Conservation (phyloP, 2,888 invertebrate species). For the Leistus spinibarbis region DNA sequence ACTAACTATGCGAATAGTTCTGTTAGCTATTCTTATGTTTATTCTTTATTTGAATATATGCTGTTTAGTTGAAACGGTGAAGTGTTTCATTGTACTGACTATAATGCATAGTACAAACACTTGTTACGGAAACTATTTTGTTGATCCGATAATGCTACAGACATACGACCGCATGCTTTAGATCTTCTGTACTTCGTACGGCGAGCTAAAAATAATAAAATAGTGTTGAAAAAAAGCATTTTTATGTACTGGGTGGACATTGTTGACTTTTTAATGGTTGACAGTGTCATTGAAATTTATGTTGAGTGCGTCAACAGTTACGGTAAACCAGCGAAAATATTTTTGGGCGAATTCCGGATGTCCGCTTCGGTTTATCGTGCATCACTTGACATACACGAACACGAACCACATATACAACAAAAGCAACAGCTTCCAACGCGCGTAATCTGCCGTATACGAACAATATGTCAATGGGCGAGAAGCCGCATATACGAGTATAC, state of each 20-base stretch:
- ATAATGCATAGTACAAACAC: no score
- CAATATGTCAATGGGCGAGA: neutral
- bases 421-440: neutral
- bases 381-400: neutral
- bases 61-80: no score
- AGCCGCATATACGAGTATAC: neutral
- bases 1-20: no score
- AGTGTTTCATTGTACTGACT: no score
- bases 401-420: neutral
- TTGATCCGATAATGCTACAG: no score
- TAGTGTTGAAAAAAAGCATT: no score
- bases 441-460: neutral
- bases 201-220: no score
- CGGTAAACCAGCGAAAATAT: neutral
- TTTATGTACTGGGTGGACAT: neutral
- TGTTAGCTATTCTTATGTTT: no score
- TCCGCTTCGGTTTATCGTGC: neutral
- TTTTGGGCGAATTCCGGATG: neutral
- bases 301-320: neutral
- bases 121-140: no score
- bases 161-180: no score
- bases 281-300: conserved; percentile 7
- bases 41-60: no score
- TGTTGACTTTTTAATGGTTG: conserved; percentile 11
- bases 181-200: no score